Evolutionary conservation across 2,888 invertebrate genomes (phyloP).

Genomic region (Leptinotarsa juncta): DNA sequence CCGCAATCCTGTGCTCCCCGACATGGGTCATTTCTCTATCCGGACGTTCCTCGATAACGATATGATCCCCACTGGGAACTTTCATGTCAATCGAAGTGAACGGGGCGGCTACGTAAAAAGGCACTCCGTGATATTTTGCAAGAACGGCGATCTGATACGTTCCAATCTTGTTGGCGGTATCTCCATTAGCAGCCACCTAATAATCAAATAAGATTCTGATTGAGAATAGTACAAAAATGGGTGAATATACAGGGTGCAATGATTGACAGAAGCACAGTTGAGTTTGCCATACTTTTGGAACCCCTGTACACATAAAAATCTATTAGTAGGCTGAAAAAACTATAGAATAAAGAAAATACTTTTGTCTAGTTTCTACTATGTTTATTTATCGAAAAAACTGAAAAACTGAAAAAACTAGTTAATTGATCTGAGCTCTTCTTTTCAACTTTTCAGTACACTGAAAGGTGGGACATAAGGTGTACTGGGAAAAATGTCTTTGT

Average conservation of each 20-base stretch:
- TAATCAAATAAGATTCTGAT: slow-evolving; percentile 14
- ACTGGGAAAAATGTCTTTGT: too few relatives aligned
- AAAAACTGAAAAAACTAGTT: too few relatives aligned
- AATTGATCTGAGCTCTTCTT: too few relatives aligned
- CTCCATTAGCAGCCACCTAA: slow-evolving; percentile 92
- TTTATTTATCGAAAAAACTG: too few relatives aligned
- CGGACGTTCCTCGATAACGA: slow-evolving; percentile 94
- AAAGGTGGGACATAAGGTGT: background rate
- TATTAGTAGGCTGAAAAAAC: too few relatives aligned
- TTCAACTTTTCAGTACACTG: too few relatives aligned
- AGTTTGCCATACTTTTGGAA: too few relatives aligned
- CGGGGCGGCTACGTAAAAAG: slow-evolving; percentile 96
- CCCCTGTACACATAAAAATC: too few relatives aligned
- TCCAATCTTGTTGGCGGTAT: slow-evolving; percentile 99
- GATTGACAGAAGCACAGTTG: too few relatives aligned
- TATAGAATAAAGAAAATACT: too few relatives aligned
- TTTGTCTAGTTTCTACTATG: too few relatives aligned
- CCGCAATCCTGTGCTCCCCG: slow-evolving; percentile 87
- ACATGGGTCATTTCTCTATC: slow-evolving; percentile 92
- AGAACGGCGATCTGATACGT: slow-evolving; percentile 95
- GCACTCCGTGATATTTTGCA: slow-evolving; percentile 90
- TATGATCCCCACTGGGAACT: slow-evolving; percentile 83
- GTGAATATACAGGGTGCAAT: too few relatives aligned
- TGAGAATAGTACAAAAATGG: background rate
- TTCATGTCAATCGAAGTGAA: slow-evolving; percentile 88